Base-by-base conservation (phyloP, 2,113 vertebrate species). In the Prunella himalayana region DNA sequence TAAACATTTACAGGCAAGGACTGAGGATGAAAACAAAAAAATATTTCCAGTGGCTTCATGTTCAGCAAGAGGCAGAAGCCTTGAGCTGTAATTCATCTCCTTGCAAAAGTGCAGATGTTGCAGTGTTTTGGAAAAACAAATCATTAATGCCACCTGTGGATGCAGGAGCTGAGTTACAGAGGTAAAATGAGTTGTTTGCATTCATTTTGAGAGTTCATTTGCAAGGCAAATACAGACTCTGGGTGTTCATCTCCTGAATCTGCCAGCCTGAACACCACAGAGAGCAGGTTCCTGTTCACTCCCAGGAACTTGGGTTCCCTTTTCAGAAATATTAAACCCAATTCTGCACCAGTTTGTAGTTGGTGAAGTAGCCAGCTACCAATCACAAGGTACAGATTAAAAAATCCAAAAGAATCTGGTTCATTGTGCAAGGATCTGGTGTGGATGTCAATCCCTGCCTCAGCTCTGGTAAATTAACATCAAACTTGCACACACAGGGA, bases 381-480 rank as follows among this genome's bases (percentile, higher is more conserved):
- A 63, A 14, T 15, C 23, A 31, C 6, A 30, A 2, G 9, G 49
- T 11, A 50, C 7, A 27, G 63, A 59, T 4, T 69, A 6, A 50
- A 82, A 79, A 86, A 18, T 5, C 10, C 24, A 31, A 85, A 66
- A 23, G 2, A 45, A 27, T 39, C 27, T 28, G 24, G 3, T 49
- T 65, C 0, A 0, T 60, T 1, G 5, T 51, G 18, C 33, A 86
- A 5, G 5, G 30, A 28, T 63, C 73, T 57, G n/a, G 3, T 37
- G 50, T 31, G 2, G 1, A n/a, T 41, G 44, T 49, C 66, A 69
- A 24, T 49, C 63, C n/a, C 37, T 68, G 16, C 22, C 35, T 28
- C 42, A 59, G 42, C 51, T 64, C 27, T 54, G 47, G 51, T 6
- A 39, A 68, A 45, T 57, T 24, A 33, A 39, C 45, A 61, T 2